These are phyloP conservation scores for Leiothrix lutea DNA, from an alignment of 2,113 vertebrate species.

Conservation along the genomic window DNA sequence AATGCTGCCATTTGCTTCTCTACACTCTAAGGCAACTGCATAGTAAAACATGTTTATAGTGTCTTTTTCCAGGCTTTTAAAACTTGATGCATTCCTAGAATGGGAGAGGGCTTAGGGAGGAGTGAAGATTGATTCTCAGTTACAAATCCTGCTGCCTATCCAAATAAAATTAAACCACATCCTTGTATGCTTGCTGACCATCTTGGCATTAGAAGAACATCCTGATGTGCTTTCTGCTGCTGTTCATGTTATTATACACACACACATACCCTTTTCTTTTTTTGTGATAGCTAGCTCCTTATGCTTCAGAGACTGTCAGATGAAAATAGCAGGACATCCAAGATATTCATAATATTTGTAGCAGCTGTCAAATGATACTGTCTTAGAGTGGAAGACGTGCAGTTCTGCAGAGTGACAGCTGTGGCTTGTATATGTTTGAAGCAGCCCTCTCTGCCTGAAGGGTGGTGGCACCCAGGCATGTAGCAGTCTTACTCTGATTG, in stretches of 20 bases:
- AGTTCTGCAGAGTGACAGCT: not conserved
- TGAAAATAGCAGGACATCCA: not conserved
- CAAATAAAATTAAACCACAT: not conserved
- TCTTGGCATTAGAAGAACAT: not conserved
- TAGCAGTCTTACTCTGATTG: not conserved
- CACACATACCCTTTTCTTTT: no score
- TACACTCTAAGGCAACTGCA: not conserved
- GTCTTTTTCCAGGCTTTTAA: not conserved
- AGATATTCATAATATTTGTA: not conserved
- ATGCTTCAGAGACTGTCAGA: not conserved
- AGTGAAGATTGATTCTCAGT: not conserved
- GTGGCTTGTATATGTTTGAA: not conserved
- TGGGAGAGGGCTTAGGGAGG: not conserved
- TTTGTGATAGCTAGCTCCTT: not conserved
- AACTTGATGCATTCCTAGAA: not conserved
- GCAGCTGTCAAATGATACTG: not conserved
- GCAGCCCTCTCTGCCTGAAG: not conserved
- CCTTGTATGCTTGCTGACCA: not conserved
- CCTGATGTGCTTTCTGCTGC: not conserved
- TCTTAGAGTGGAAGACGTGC: not conserved
- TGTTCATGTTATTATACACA: not conserved
- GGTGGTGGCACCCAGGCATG: not conserved
- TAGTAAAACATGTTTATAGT: not conserved
- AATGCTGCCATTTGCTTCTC: not conserved
- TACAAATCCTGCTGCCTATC: not conserved